Base-by-base conservation (phyloP, 2,797 vertebrate genomes). In the Diglossa cyanea region DNA sequence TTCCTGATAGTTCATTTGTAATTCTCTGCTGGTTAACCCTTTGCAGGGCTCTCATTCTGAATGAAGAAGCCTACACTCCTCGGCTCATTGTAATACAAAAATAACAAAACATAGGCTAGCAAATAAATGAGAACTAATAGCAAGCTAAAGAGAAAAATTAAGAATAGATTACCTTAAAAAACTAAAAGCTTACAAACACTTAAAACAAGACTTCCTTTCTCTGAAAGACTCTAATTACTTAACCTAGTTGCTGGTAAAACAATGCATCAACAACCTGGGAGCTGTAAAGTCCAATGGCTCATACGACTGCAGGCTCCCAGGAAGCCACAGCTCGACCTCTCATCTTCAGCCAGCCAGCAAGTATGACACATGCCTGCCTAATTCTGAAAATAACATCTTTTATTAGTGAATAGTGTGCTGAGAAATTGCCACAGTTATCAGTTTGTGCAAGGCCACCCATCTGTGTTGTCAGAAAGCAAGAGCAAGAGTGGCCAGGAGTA, bases 21-120 rank as follows among this genome's bases (percentile, higher is more conserved):
- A 99, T 99, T 99, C 98, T 98, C 98, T 98, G 98, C 98, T 99
- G 98, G 98, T 99, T 99, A 99, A 99, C 99, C 98, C 98, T 98
- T 98, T 97, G 96, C 97, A 98, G 97, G 98, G 98, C 97, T 98
- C 97, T 98, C 93, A 93, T 95, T 93, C 60, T 95, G 88, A 86
- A 47, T 66, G 92, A 87, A 87, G 77, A 33, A 80, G 40, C 20
- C 54, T 91, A 65, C 23, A n/a, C 51, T 71, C 26, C 83, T 76
- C 25, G 7, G 48, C 55, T 85, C 93, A 94, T 94, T 72, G 62
- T 85, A 74, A 86, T 25, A 95, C 51, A 79, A 94, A 91, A 73
- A 88, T 62, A 90, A 67, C 35, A 87, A 76, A 89, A 83, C 74
- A 37, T 35, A 86, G 39, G 13, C 50, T 51, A 51, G 30, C n/a